Evolutionary conservation across 2,113 vertebrate species (phyloP).

Genomic region (Oxyura jamaicensis): DNA sequence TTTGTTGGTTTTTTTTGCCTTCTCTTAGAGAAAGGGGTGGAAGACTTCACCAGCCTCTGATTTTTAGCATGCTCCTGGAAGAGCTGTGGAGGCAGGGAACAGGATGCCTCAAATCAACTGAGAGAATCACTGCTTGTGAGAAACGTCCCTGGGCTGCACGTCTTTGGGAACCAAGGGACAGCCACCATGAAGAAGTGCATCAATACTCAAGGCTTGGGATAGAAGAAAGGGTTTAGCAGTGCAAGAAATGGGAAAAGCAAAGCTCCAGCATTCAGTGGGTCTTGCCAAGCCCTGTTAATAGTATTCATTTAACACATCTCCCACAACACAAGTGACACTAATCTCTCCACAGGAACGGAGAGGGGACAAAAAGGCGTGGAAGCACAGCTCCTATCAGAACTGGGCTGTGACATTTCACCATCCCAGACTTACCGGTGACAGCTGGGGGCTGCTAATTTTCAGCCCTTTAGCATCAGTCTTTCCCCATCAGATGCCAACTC

Average conservation of each 20-base stretch:
- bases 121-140: slow-evolving; percentile 44
- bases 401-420: not conserved
- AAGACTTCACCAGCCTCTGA: not conserved
- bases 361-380: not conserved
- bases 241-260: not conserved
- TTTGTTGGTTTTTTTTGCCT: too few species aligned
- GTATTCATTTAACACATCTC: slow-evolving; percentile 10
- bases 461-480: not conserved
- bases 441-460: not conserved
- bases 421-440: not conserved
- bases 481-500: not conserved
- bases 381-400: not conserved
- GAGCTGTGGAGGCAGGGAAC: not conserved
- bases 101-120: slow-evolving; percentile 21
- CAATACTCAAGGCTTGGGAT: fast-evolving
- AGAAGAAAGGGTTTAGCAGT: not conserved
- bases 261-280: not conserved
- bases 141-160: not conserved
- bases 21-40: not conserved
- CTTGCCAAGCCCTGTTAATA: slow-evolving; percentile 6
- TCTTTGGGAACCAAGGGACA: not conserved
- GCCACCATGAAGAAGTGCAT: not conserved
- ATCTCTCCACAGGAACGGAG: not conserved
- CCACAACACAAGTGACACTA: not conserved
- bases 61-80: not conserved